phyloP scores from a whole-genome alignment of 2,113 vertebrate species.

The Gallinago media region DNA sequence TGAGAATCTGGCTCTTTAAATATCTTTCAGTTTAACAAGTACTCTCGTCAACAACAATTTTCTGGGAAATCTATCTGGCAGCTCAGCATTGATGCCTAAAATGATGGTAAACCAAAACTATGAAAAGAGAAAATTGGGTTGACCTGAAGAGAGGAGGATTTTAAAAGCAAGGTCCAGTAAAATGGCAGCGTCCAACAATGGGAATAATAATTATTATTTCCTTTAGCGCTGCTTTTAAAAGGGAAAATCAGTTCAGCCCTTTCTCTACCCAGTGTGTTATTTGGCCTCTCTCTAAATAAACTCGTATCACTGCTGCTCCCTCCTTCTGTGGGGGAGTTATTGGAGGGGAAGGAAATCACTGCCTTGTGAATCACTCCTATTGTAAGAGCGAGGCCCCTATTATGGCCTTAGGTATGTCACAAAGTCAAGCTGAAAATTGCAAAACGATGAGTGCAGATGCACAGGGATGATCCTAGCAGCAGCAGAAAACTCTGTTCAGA shows the following conservation, averaged over 20 bases:
- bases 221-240: neutral
- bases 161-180: neutral
- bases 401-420: neutral
- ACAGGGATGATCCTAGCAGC: neutral
- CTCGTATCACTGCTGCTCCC: neutral
- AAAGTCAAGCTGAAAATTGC: neutral
- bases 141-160: neutral
- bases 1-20: neutral
- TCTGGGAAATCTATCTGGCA: neutral
- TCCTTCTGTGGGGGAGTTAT: neutral
- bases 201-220: neutral
- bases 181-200: neutral
- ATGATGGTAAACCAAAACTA: neutral
- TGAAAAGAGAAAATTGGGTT: neutral
- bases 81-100: neutral
- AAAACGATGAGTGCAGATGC: neutral
- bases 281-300: neutral
- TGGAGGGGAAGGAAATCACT: neutral
- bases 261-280: neutral
- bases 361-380: neutral
- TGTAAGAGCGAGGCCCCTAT: neutral
- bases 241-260: neutral
- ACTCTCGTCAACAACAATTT: neutral
- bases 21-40: neutral
- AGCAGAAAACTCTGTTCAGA: neutral